Base-by-base conservation (phyloP, 2,113 vertebrate genomes). In the Megalops atlanticus region DNA sequence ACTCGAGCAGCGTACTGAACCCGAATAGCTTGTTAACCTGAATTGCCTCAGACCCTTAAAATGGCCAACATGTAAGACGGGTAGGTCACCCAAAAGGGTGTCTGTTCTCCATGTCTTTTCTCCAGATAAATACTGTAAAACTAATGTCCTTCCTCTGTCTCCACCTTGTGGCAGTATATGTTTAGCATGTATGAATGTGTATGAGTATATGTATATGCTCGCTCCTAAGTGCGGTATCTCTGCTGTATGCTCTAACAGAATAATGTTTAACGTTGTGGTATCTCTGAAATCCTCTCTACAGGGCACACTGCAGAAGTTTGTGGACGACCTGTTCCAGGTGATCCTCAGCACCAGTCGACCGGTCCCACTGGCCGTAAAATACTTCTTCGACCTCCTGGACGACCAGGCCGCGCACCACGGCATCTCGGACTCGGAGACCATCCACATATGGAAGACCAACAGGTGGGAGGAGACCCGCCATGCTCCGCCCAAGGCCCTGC, bases 381-480 rank as follows among this genome's bases (percentile, higher is more conserved):
- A 99, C 84, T 99, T 99, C 89, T 99, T 99, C 41, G 97, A 99
- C 88, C 92, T 99, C 78, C 89, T 99, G 85, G 98, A 99, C 31
- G 98, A 99, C 83, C 97, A 98, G 87, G 98, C 98, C 0, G 81
- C 89, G 35, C 94, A 96, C 74, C 96, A 99, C 0, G 94, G 95
- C 77, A 99, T 99, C 5, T 83, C 92, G 0, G 98, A 99, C 92
- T 92, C 96, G 0, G 98, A 99, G 88, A 99, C 98, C 0, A 96
- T 99, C 83, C 98, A 99, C 78, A 99, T 99, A 81, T 99, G 98
- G 98, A 99, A 99, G 91, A 99, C 97, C 83, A 99, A 99, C 93
- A 99, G 98, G 98, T 99, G 80, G 16, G 38, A 36, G 21, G 33
- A 4, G 33, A 31, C 15, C 27, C 31, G 14, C 11, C 38, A 10